Conservation (phyloP, 1,140 invertebrate species). For the Rhizoglyphus robini region DNA sequence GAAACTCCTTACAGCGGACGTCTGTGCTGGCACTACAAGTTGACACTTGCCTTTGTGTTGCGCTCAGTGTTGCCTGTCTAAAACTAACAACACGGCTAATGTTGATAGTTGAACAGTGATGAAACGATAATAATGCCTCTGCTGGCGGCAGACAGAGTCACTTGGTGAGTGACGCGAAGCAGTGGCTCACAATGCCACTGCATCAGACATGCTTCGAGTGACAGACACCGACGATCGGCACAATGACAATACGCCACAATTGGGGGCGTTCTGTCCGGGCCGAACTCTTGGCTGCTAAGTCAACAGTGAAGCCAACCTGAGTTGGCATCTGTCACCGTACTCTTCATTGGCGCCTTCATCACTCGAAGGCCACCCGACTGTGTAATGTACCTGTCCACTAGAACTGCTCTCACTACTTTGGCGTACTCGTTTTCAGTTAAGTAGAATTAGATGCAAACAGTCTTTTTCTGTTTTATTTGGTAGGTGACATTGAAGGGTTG, state of each 20-base stretch:
- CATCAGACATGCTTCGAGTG: not conserved
- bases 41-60: conserved; percentile 3
- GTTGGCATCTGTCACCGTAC: not conserved
- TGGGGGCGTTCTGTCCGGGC: not conserved
- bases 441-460: too few relatives aligned
- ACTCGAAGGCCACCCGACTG: not conserved
- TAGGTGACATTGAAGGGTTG: not conserved
- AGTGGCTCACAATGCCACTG: not conserved
- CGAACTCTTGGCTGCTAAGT: not conserved
- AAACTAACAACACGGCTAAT: not conserved
- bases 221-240: conserved; percentile 9
- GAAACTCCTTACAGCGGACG: not conserved
- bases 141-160: too few relatives aligned
- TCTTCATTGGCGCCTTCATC: not conserved
- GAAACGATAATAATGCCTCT: conserved; percentile 8
- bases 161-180: not conserved
- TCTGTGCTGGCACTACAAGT: conserved; percentile 13
- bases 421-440: too few relatives aligned
- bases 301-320: not conserved
- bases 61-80: conserved; percentile 1
- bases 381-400: not conserved
- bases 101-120: conserved; percentile 2
- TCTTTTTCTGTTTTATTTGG: too few relatives aligned
- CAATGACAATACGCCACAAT: not conserved
- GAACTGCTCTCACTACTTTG: too few relatives aligned